A percentile compares a stretch with the other conserved stretches of the same genome.
Evolutionary conservation across 2,113 vertebrate genomes (phyloP).

Genomic region (Bostrychus sinensis): DNA sequence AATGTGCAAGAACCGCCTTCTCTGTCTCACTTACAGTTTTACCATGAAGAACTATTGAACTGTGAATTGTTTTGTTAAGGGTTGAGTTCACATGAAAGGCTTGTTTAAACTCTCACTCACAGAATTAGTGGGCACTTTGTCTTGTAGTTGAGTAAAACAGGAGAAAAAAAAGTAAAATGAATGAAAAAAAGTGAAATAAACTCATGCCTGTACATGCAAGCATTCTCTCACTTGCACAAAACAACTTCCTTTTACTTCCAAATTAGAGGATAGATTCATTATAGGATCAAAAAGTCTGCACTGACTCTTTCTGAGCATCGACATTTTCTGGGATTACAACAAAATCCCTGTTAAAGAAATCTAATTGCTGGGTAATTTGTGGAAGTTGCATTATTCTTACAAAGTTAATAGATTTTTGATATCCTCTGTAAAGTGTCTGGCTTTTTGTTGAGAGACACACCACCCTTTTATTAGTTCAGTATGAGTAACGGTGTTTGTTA

Average conservation of each 20-base stretch:
- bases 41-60: slow-evolving; percentile 43
- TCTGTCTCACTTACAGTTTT: slow-evolving; percentile 39
- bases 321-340: slow-evolving; percentile 57
- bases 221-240: slow-evolving; percentile 30
- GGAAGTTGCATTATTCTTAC: slow-evolving; percentile 38
- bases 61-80: slow-evolving; percentile 55
- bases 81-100: slow-evolving; percentile 54
- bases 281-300: slow-evolving; percentile 60
- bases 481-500: slow-evolving; percentile 2
- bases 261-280: slow-evolving; percentile 68
- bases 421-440: slow-evolving; percentile 1
- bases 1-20: slow-evolving; percentile 37
- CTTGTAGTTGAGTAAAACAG: slow-evolving; percentile 31
- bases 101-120: slow-evolving; percentile 24
- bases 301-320: slow-evolving; percentile 30
- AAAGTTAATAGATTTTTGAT: slow-evolving; percentile 23
- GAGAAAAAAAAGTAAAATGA: neutral
- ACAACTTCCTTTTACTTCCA: slow-evolving; percentile 44
- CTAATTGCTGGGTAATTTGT: slow-evolving; percentile 62
- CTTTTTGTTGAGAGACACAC: neutral
- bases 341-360: slow-evolving; percentile 53
- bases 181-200: slow-evolving; percentile 37
- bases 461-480: slow-evolving; percentile 1
- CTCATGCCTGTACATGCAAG: slow-evolving; percentile 64
- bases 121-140: slow-evolving; percentile 27